Evolutionary conservation across 2,113 vertebrate species (phyloP).

Genomic region (Rana temporaria): DNA sequence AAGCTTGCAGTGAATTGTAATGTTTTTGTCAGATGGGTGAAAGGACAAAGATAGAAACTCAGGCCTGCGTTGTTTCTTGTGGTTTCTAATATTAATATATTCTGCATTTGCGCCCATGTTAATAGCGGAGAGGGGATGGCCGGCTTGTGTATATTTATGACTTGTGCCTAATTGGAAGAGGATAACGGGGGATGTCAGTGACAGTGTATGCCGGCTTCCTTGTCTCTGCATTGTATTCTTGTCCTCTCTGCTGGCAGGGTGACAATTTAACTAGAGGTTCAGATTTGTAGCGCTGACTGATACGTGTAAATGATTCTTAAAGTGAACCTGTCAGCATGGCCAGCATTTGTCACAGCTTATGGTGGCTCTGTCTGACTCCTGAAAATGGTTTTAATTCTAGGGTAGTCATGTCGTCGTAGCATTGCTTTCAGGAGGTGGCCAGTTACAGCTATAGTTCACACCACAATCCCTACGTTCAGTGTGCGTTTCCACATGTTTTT

Average conservation of each 20-base stretch:
- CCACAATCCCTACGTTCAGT: too few species aligned
- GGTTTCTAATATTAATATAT: conserved; percentile 23
- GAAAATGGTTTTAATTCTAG: too few species aligned
- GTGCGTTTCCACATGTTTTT: too few species aligned
- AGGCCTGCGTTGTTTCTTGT: not conserved
- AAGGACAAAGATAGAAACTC: not conserved
- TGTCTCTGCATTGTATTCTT: not conserved
- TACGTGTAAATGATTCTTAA: too few species aligned
- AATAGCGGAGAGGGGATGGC: not conserved
- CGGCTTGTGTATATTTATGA: conserved; percentile 1
- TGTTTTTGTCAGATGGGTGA: not conserved
- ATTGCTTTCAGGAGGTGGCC: too few species aligned
- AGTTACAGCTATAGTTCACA: too few species aligned
- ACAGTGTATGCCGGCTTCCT: not conserved
- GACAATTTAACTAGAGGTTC: not conserved
- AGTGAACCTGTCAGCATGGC: too few species aligned
- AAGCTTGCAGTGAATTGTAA: not conserved
- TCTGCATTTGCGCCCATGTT: not conserved
- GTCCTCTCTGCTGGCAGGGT: not conserved
- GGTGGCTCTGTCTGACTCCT: too few species aligned
- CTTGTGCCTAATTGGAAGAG: not conserved
- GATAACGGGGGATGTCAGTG: not conserved
- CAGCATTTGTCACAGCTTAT: too few species aligned
- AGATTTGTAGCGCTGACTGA: too few species aligned
- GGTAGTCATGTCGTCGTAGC: too few species aligned